These are phyloP conservation scores for Melieria crassipennis DNA, from an alignment of 2,888 invertebrate genomes.

Conservation along the genomic window DNA sequence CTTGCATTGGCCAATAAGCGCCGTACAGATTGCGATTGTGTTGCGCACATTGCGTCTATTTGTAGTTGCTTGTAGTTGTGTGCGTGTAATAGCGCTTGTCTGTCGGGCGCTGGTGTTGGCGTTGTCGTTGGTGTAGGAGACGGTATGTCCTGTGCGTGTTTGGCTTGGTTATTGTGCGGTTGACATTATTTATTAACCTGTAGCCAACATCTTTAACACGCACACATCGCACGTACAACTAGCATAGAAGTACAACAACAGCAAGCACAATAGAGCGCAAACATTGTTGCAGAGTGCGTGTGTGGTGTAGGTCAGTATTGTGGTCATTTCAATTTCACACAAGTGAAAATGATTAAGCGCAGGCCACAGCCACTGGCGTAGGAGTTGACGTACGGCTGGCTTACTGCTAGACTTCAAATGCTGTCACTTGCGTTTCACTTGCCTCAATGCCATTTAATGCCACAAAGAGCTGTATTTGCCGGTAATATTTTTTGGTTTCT, in stretches of 20 bases:
- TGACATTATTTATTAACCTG: constrained; percentile 7
- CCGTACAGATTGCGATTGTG: background rate
- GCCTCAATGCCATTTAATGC: background rate
- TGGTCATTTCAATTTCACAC: background rate
- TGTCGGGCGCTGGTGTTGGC: too few relatives aligned
- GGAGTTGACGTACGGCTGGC: background rate
- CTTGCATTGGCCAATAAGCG: background rate
- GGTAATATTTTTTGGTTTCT: too few relatives aligned
- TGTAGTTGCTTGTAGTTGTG: background rate
- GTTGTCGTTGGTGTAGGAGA: background rate
- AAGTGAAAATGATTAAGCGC: background rate
- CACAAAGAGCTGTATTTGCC: too few relatives aligned
- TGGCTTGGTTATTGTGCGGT: background rate
- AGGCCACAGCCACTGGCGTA: background rate
- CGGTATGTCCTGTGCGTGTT: background rate
- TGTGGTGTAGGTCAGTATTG: background rate
- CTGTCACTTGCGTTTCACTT: background rate
- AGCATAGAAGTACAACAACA: background rate
- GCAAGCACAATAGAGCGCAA: background rate
- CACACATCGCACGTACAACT: background rate
- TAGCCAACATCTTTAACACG: background rate
- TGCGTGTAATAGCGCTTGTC: too few relatives aligned
- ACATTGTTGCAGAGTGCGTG: background rate
- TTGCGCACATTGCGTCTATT: background rate
- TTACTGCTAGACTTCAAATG: background rate